These are phyloP conservation scores for Callinectes sapidus DNA, from an alignment of 2,888 invertebrate species.

Conservation along the genomic window DNA sequence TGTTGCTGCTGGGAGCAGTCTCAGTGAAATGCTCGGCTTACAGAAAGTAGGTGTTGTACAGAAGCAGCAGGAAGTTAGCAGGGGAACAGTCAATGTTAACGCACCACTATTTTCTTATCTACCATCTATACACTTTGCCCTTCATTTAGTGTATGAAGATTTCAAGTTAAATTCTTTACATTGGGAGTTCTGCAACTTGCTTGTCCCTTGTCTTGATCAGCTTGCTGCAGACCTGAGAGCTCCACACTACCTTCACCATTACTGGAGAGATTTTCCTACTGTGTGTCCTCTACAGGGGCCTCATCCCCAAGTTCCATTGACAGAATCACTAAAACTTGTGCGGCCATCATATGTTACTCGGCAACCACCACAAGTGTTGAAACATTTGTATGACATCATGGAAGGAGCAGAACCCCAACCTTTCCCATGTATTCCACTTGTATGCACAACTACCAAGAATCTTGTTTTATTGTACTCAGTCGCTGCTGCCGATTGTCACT, in stretches of 20 bases:
- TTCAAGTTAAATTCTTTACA: conserved; percentile 87
- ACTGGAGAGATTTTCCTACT: conserved; percentile 89
- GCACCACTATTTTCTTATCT: conserved; percentile 85
- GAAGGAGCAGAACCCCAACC: conserved; percentile 78
- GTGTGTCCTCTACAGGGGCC: conserved; percentile 77
- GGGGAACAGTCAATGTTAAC: conserved; percentile 79
- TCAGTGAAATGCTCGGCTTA: conserved; percentile 71
- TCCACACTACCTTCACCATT: conserved; percentile 85
- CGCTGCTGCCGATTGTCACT: conserved; percentile 55
- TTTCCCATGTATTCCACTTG: conserved; percentile 69
- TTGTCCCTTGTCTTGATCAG: conserved; percentile 85
- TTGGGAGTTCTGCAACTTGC: conserved; percentile 81
- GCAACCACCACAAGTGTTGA: conserved; percentile 84
- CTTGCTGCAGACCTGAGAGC: conserved; percentile 86
- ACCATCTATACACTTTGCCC: conserved; percentile 84
- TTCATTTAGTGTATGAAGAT: conserved; percentile 94
- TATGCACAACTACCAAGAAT: conserved; percentile 69
- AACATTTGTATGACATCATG: conserved; percentile 83
- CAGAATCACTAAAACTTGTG: conserved; percentile 51
- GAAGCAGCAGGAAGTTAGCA: conserved; percentile 73
- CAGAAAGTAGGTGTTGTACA: conserved; percentile 63
- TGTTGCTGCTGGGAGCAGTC: conserved; percentile 66
- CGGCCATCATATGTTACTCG: conserved; percentile 81
- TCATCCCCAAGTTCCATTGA: conserved; percentile 61
- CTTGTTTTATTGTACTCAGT: conserved; percentile 68